Conservation (phyloP, 2,888 invertebrate species). For the Schrankia costaestrigalis region DNA sequence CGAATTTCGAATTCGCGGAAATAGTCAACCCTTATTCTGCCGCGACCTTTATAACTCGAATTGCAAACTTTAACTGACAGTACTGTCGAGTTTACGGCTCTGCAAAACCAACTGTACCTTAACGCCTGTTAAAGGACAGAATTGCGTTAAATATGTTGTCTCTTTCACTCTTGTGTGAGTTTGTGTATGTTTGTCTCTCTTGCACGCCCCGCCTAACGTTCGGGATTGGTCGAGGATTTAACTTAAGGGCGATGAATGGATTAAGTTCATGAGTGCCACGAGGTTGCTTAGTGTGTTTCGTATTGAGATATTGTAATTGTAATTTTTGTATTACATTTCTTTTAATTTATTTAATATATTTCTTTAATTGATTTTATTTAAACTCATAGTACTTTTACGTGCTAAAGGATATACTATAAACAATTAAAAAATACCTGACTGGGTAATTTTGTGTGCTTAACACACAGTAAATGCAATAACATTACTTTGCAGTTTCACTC, state of each 20-base stretch:
- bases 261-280: slow-evolving; percentile 23
- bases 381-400: background rate
- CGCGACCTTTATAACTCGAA: slow-evolving; percentile 26
- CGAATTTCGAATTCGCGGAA: slow-evolving; percentile 17
- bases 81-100: slow-evolving; percentile 19
- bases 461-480: no score
- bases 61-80: slow-evolving; percentile 43
- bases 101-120: slow-evolving; percentile 20
- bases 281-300: slow-evolving; percentile 4
- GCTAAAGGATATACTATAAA: background rate
- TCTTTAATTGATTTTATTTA: no score
- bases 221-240: slow-evolving; percentile 39
- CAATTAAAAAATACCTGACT: no score
- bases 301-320: background rate
- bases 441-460: no score
- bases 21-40: slow-evolving; percentile 21
- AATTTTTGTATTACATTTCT: no score
- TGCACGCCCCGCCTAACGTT: slow-evolving; percentile 42
- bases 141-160: slow-evolving; percentile 17
- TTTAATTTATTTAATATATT: no score
- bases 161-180: slow-evolving; percentile 25
- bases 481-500: no score
- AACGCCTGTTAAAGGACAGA: slow-evolving; percentile 39
- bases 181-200: slow-evolving; percentile 30
- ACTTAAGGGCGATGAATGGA: slow-evolving; percentile 32